Percentiles rank a stretch among this genome's conserved stretches.
phyloP scores from a whole-genome alignment of 1,140 invertebrate genomes.

The Hermatobates lingyangjiaoensis region DNA sequence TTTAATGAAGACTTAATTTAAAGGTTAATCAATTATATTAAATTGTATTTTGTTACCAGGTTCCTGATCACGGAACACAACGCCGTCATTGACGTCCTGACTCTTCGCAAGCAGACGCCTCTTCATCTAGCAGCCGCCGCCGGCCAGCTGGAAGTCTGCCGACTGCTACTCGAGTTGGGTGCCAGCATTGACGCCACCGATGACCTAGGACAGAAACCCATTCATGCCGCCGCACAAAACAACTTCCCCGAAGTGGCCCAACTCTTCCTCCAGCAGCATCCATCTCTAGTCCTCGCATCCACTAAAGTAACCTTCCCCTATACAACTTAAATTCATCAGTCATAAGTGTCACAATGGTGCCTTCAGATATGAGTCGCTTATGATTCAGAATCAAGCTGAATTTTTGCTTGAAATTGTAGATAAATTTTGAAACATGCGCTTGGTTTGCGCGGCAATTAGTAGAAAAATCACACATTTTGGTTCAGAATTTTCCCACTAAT shows the following conservation, averaged over 20 bases:
- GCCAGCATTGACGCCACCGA: constrained; percentile 93
- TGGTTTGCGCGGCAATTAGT: no score
- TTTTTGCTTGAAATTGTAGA: no score
- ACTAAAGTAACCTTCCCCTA: constrained; percentile 61
- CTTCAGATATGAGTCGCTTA: no score
- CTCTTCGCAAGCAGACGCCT: constrained; percentile 75
- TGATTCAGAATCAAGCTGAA: no score
- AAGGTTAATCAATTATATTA: no score
- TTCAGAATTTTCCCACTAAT: no score
- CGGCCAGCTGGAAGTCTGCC: constrained; percentile 89
- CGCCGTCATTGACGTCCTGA: constrained; percentile 85
- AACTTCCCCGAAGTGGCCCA: constrained; percentile 97
- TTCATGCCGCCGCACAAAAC: constrained; percentile 89
- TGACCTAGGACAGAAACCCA: constrained; percentile 72
- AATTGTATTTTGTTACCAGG: constrained; percentile 35
- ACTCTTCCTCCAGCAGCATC: constrained; percentile 88
- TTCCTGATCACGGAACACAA: constrained; percentile 85
- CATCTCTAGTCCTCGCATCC: constrained; percentile 81
- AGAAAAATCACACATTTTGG: no score
- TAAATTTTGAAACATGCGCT: no score
- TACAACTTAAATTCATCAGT: no score
- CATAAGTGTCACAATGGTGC: no score
- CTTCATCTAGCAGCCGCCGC: constrained; percentile 75
- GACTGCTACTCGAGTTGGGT: constrained; percentile 78
- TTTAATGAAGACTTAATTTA: no score